Evolutionary conservation across 92 coral and sea anemone genomes (phyloP).

Genomic region (Palythoa grandiflora): DNA sequence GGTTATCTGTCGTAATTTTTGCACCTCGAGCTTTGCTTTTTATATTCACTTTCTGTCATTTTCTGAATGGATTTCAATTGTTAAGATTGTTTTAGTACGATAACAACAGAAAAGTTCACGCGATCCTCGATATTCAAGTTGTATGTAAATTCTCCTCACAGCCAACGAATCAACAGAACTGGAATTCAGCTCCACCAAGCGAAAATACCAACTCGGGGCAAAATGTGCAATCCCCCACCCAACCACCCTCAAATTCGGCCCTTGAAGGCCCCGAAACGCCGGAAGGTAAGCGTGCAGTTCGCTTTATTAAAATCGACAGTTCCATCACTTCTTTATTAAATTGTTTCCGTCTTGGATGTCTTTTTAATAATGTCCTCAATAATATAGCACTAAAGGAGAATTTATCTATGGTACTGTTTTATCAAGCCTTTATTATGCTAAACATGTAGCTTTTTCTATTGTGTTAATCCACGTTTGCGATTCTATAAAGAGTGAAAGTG

Average conservation of each 20-base stretch:
- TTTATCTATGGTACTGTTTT: conserved; percentile 81
- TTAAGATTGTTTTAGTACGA: conserved; percentile 60
- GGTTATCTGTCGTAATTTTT: conserved; percentile 74
- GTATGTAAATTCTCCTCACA: conserved; percentile 60
- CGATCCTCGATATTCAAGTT: conserved; percentile 66
- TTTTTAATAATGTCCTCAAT: conserved; percentile 97
- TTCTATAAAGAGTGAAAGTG: conserved; percentile 91
- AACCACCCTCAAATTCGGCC: conserved; percentile 90
- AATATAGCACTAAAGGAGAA: conserved; percentile 83
- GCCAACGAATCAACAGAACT: conserved; percentile 81
- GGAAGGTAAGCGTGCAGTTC: conserved; percentile 87
- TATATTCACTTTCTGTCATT: conserved; percentile 84
- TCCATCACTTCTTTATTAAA: conserved; percentile 95
- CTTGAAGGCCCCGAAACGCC: conserved; percentile 92
- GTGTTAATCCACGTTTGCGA: conserved; percentile 87
- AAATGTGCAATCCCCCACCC: conserved; percentile 85
- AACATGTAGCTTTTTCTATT: conserved; percentile 78
- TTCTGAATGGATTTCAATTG: conserved; percentile 76
- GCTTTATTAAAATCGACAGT: conserved; percentile 94
- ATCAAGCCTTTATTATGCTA: conserved; percentile 85
- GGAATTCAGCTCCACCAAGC: conserved; percentile 85
- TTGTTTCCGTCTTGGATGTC: conserved; percentile 98
- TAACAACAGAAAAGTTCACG: conserved; percentile 76
- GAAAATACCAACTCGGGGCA: conserved; percentile 85
- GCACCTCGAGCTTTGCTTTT: conserved; percentile 81